Conservation (phyloP, 2,888 invertebrate genomes). For the Orchestes rusci region DNA sequence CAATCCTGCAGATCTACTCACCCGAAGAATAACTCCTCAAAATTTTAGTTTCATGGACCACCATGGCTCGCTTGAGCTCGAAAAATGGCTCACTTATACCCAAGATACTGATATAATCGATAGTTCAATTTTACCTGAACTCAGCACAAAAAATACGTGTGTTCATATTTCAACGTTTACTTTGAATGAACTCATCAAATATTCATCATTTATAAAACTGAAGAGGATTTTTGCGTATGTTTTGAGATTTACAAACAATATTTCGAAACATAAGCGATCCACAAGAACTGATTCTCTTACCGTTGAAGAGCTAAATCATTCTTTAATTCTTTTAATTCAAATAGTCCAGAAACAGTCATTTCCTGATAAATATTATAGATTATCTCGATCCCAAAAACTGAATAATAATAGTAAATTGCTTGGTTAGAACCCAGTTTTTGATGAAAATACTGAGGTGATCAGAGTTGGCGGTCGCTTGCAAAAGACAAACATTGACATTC, state of each 20-base stretch:
- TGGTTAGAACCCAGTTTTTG: neutral
- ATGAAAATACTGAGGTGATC: neutral
- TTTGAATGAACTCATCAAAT: neutral
- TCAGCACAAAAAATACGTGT: neutral
- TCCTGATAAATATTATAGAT: neutral
- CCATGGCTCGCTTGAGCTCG: conserved; percentile 1
- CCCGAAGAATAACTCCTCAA: conserved; percentile 18
- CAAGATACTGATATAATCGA: neutral
- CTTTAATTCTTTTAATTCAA: neutral
- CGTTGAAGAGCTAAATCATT: neutral
- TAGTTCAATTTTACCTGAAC: neutral
- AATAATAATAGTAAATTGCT: neutral
- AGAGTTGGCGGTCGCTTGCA: conserved; percentile 11
- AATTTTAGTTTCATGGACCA: conserved; percentile 16
- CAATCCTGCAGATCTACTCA: conserved; percentile 26
- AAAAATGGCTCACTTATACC: neutral
- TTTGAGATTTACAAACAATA: neutral
- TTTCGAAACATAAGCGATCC: neutral
- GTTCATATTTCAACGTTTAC: neutral
- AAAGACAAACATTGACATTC: conserved; percentile 2
- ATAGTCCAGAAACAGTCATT: neutral
- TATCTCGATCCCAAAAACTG: neutral
- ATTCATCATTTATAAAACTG: neutral
- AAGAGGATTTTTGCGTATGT: neutral
- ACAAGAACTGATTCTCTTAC: neutral